Conservation (phyloP, 2,797 vertebrate genomes). For the Channallabes apus region DNA sequence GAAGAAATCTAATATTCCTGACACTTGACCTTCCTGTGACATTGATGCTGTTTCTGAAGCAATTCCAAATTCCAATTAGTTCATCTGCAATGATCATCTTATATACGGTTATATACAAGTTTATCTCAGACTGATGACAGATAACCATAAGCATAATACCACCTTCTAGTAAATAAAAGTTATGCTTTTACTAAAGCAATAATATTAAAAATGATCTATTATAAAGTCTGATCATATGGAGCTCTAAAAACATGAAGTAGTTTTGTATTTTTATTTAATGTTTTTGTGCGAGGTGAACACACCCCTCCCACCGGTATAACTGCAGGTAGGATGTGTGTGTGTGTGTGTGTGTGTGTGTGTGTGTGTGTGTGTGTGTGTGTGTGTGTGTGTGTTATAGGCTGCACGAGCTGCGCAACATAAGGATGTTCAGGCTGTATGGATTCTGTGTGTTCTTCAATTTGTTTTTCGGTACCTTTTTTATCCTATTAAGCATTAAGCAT, state of each 20-base stretch:
- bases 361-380: not conserved
- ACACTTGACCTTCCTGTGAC: not conserved
- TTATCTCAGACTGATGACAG: not conserved
- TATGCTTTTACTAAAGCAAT: not conserved
- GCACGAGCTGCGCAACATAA: not conserved
- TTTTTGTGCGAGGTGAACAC: not conserved
- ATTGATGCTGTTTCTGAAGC: not conserved
- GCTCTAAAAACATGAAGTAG: not conserved
- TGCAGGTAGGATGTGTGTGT: not conserved
- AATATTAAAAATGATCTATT: not conserved
- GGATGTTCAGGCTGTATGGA: not conserved
- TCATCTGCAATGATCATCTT: not conserved
- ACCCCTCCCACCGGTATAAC: not conserved
- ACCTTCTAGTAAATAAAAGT: not conserved
- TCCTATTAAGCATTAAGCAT: not conserved
- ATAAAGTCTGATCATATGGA: not conserved
- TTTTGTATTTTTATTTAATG: not conserved
- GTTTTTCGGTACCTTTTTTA: not conserved
- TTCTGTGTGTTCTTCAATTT: slow-evolving; percentile 10
- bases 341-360: not conserved
- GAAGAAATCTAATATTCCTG: not conserved
- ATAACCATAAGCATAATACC: not conserved
- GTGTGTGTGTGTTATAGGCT: too few species aligned
- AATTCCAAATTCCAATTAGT: not conserved
- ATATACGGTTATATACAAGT: not conserved